Base-by-base conservation (phyloP, 2,797 vertebrate species). In the Lepilemur septentrionalis region DNA sequence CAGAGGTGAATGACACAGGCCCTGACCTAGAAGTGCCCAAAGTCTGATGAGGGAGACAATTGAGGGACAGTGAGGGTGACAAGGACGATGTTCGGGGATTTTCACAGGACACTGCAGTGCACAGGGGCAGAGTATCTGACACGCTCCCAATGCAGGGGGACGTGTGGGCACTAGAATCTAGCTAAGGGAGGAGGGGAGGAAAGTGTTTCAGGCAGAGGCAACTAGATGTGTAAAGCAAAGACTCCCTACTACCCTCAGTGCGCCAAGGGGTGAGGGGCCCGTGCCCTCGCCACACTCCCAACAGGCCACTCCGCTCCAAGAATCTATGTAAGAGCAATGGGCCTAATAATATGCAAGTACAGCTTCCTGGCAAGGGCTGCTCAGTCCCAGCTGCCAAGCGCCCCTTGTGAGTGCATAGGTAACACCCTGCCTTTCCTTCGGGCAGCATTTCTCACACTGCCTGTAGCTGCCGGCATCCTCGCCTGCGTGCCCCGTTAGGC, bases 141-240 rank as follows among this genome's bases (percentile, higher is more conserved):
- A 5, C 4, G n/a, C 6, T 6, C 1, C 32, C 14, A 20, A 1
- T 5, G 6, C 35, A 9, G 18, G 1, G 0, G 22, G 23, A 73
- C 25, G 1, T 11, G n/a, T 2, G 23, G 35, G 14, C 32, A 3
- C 55, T 38, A 46, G n/a, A 38, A 63, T 48, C 22, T 52, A 35
- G 50, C 79, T 55, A 13, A 46, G 17, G 65, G n/a, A 25, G 46
- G 61, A 41, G 25, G 20, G 10, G 22, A 32, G 20, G 57, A 20
- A 89, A 69, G 22, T 20, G 4, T 59, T 87, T 84, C 57, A 46
- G 52, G 46, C 12, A 32, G 76, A 67, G 52, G 11, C 46, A 59
- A 38, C 30, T 35, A 1, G 46, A 43, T 23, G 13, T 14, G 2
- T 12, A 32, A 43, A 69, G 79, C 67, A n/a, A 3, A 35, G 48